A percentile compares a stretch with the other conserved stretches of the same genome.
phyloP scores from a whole-genome alignment of 2,888 invertebrate species.

The Stenchaetothrips biformis region DNA sequence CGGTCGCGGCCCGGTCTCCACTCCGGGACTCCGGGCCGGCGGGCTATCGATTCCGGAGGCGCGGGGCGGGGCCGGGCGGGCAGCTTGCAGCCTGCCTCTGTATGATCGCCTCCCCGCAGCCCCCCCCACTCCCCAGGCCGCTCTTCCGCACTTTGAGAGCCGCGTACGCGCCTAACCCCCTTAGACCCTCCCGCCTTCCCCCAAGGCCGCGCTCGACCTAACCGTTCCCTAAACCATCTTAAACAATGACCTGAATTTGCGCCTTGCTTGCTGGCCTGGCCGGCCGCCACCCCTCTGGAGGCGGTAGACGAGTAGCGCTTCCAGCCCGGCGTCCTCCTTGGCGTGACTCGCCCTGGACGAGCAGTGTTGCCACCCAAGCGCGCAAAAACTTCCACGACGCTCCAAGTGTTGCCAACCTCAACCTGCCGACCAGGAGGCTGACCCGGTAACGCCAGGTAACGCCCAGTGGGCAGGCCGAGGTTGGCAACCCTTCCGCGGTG shows the following conservation, averaged over 20 bases:
- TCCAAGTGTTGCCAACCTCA: no score
- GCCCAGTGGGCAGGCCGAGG: no score
- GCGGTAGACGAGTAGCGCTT: no score
- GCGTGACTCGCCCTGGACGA: no score
- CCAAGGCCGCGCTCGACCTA: background rate
- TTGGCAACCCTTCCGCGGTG: no score
- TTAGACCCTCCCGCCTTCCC: background rate
- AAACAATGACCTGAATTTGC: constrained; percentile 8
- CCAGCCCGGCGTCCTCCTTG: no score
- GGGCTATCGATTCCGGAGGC: constrained; percentile 21
- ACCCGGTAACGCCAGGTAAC: no score
- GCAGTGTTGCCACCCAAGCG: no score
- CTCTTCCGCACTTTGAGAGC: background rate
- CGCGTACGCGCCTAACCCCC: background rate
- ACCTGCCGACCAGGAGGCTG: no score
- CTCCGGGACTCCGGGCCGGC: background rate
- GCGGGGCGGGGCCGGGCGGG: background rate
- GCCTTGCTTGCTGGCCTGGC: background rate
- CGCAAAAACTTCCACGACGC: no score
- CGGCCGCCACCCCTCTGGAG: background rate
- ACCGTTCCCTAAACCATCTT: constrained; percentile 9
- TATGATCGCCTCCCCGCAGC: background rate
- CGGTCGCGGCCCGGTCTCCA: background rate
- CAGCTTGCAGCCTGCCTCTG: background rate
- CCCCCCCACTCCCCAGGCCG: background rate